Conservation (phyloP, 2,888 invertebrate genomes). For the Microctonus hyperodae region DNA sequence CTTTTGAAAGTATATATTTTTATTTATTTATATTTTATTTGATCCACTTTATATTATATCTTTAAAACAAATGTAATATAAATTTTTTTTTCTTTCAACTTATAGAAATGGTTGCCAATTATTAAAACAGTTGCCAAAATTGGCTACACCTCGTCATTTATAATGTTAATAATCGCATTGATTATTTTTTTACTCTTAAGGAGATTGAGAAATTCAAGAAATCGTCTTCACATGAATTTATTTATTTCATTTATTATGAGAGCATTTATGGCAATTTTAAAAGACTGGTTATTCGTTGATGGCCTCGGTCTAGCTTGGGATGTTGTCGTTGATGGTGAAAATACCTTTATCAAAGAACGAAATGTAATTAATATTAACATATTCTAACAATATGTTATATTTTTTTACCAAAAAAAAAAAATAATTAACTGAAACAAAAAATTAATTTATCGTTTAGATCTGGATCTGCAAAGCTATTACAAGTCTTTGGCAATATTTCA, state of each 20-base stretch:
- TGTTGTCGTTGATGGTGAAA: constrained; percentile 57
- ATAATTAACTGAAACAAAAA: not conserved
- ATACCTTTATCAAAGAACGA: constrained; percentile 57
- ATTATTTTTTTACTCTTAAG: constrained; percentile 67
- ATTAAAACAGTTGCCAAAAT: constrained; percentile 66
- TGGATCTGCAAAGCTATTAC: constrained; percentile 73
- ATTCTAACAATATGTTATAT: too few species aligned
- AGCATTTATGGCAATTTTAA: constrained; percentile 68
- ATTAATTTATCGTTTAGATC: constrained; percentile 59
- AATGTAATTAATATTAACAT: constrained; percentile 62
- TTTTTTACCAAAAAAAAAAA: too few species aligned
- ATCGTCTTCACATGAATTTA: constrained; percentile 72
- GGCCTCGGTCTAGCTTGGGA: constrained; percentile 64
- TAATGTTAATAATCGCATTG: constrained; percentile 65
- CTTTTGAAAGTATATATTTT: constrained; percentile 44
- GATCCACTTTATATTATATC: constrained; percentile 6
- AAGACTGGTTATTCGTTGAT: constrained; percentile 67
- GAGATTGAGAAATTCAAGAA: constrained; percentile 71
- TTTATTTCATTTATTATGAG: constrained; percentile 72
- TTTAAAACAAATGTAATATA: not conserved
- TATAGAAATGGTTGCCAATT: constrained; percentile 65
- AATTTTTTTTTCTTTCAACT: constrained; percentile 18
- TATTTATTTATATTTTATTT: constrained; percentile 7
- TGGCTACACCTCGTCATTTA: constrained; percentile 67
- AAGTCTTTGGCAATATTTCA: constrained; percentile 70